Conservation (phyloP, 2,888 invertebrate species). For the Orthosia cruda region DNA sequence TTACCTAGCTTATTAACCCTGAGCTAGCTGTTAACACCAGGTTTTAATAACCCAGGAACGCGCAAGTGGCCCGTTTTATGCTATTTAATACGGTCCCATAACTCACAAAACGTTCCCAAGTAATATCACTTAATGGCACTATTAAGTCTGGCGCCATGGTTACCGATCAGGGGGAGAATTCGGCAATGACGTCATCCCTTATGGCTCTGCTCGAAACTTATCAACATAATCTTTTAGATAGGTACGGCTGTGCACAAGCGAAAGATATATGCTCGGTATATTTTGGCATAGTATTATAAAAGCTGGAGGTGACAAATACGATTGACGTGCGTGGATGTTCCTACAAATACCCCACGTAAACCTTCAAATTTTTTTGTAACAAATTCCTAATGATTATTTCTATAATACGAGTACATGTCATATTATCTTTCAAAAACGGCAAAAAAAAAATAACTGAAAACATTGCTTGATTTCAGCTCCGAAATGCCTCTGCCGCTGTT, state of each 20-base stretch:
- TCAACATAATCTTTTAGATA: not conserved
- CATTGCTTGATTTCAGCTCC: constrained; percentile 71
- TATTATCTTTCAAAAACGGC: not conserved
- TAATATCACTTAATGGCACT: constrained; percentile 50
- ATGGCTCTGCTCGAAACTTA: constrained; percentile 3
- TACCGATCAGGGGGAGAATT: constrained; percentile 49
- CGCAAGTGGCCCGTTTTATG: too few species aligned
- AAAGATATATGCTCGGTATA: not conserved
- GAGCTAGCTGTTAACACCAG: too few species aligned
- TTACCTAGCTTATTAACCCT: too few species aligned
- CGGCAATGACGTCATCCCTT: constrained; percentile 49
- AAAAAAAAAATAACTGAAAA: not conserved
- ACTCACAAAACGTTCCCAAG: constrained; percentile 12
- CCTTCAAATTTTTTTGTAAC: too few species aligned
- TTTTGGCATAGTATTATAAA: not conserved
- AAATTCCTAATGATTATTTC: too few species aligned
- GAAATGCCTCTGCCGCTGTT: constrained; percentile 85
- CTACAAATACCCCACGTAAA: too few species aligned
- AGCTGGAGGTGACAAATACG: not conserved
- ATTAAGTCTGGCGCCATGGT: constrained; percentile 60
- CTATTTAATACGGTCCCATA: not conserved
- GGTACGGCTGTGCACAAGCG: not conserved
- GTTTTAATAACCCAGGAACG: too few species aligned
- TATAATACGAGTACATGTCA: too few species aligned
- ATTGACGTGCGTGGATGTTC: too few species aligned